Percentiles rank a stretch among this genome's conserved stretches.
phyloP scores from a whole-genome alignment of 2,113 vertebrate species.

The Xiphophorus couchianus region DNA sequence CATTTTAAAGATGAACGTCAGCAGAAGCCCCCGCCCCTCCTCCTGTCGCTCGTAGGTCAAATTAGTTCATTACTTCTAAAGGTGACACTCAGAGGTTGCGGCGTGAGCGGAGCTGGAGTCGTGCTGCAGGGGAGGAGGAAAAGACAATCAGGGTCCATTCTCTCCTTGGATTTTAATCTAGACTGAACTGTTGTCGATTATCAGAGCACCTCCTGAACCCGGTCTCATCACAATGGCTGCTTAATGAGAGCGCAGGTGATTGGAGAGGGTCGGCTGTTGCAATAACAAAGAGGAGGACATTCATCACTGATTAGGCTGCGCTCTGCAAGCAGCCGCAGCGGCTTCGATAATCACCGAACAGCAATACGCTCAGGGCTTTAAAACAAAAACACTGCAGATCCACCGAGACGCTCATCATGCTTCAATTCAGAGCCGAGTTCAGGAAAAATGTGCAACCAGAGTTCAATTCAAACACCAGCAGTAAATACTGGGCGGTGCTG shows the following conservation, averaged over 20 bases:
- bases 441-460: too few species aligned
- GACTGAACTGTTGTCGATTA: constrained; percentile 56
- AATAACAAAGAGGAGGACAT: constrained; percentile 36
- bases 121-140: constrained; percentile 41
- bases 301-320: constrained; percentile 46
- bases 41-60: not conserved
- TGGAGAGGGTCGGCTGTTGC: constrained; percentile 40
- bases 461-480: too few species aligned
- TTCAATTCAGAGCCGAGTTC: not conserved
- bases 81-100: constrained; percentile 44
- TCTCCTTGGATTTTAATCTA: constrained; percentile 53
- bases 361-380: constrained; percentile 11
- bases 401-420: not conserved
- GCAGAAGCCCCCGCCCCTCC: not conserved
- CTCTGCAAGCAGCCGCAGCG: constrained; percentile 19
- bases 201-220: constrained; percentile 52
- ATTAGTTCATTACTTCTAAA: constrained; percentile 52
- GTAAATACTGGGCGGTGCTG: not conserved
- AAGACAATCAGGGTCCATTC: constrained; percentile 59
- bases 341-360: constrained; percentile 36
- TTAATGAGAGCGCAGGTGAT: constrained; percentile 67
- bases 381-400: not conserved
- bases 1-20: not conserved
- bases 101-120: constrained; percentile 20
- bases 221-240: constrained; percentile 44